Base-by-base conservation (phyloP, 2,888 invertebrate species). In the Epistrophe eligans region DNA sequence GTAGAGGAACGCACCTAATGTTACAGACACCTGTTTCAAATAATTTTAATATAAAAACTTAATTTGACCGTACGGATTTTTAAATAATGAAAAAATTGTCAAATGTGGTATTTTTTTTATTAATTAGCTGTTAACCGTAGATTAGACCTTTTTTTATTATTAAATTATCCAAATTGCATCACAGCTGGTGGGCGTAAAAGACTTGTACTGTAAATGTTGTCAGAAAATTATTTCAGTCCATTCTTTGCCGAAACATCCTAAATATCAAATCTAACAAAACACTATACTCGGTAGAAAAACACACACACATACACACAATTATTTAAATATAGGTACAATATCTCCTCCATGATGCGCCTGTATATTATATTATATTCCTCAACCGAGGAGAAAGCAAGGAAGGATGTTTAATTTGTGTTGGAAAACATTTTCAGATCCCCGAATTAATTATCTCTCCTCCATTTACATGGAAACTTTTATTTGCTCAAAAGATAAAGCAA, bases 401-500 rank as follows among this genome's bases (percentile, higher is more conserved):
- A 79, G 79, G 79, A 83, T 82, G 82, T 87, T 87, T 82, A 87
- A 87, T 87, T 87, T 87, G 87, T 79, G 87, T 87, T 87, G 55
- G 87, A 83, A 88, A 88, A 88, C 88, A 83, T 88, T 88, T 88
- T 82, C 81, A 82, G 84, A 85, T 88, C 88, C 88, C 88, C 89
- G 89, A 89, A 89, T 89, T 89, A 89, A 89, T 89, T 89, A 89
- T 89, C 89, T 89, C 88, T 89, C 89, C 89, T 89, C 89, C 89
- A 89, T 89, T 89, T 89, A 89, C 89, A 89, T 89, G 89, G 84
- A 88, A 89, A 89, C 88, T 89, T 89, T 89, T 89, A 89, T 89
- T 89, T 89, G 89, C 89, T 89, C 88, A 89, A 89, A 89, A 89
- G 89, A 90, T 90, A 90, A 90, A 89, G 90, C 90, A 90, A 90